Percentiles rank a stretch among this genome's conserved stretches.
phyloP scores from a whole-genome alignment of 2,113 vertebrate genomes.

The Phaethornis superciliosus region DNA sequence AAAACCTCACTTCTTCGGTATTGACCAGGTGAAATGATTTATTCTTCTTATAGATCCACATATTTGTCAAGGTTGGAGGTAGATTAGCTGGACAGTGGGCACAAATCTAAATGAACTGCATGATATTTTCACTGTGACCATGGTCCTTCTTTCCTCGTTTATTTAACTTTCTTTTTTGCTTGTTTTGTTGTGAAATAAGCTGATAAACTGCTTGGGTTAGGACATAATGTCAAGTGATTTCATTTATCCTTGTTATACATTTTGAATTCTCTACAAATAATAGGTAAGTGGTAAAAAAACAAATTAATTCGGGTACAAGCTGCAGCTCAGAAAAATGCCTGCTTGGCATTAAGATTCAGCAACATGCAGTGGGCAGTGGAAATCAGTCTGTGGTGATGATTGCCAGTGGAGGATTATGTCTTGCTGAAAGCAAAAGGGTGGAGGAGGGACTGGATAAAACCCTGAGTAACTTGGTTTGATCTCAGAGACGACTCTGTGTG shows the following conservation, averaged over 20 bases:
- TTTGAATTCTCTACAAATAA: neutral
- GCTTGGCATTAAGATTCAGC: neutral
- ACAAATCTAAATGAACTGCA: neutral
- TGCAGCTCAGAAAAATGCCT: neutral
- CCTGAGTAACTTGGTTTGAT: neutral
- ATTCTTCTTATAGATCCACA: neutral
- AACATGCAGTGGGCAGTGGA: neutral
- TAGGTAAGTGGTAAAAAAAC: neutral
- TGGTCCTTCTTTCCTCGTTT: neutral
- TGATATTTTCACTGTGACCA: neutral
- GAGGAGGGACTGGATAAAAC: neutral
- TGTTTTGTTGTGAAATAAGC: neutral
- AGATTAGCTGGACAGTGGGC: neutral
- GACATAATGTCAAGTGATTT: neutral
- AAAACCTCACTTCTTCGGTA: neutral
- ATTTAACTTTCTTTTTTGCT: neutral
- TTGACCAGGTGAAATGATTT: neutral
- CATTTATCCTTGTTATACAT: neutral
- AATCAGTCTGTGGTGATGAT: neutral
- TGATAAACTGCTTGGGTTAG: neutral
- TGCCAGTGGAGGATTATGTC: neutral
- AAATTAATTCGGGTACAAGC: neutral
- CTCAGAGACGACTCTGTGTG: neutral
- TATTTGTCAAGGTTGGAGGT: neutral
- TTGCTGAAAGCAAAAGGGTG: neutral